A percentile compares a stretch with the other conserved stretches of the same genome.
These are phyloP conservation scores for Eurypyga helias DNA, from an alignment of 2,113 vertebrate genomes.

Conservation along the genomic window DNA sequence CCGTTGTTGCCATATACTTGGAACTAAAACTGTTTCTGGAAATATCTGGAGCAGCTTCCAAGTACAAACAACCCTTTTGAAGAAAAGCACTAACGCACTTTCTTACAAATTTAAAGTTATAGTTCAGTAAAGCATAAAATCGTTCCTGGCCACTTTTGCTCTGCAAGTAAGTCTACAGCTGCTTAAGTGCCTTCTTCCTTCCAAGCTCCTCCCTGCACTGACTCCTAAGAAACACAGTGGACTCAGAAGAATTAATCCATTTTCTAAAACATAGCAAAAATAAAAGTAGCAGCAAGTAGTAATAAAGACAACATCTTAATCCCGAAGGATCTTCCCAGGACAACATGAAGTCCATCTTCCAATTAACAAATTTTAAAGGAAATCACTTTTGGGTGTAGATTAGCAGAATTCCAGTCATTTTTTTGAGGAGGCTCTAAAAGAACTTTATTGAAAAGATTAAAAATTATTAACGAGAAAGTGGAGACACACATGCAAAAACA, in stretches of 20 bases:
- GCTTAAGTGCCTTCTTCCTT: background rate
- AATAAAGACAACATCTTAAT: background rate
- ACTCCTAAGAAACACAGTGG: conserved; percentile 10
- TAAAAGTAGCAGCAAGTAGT: background rate
- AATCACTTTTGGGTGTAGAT: background rate
- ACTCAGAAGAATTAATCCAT: background rate
- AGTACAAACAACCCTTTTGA: background rate
- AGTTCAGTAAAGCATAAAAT: background rate
- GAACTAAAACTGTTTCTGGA: background rate
- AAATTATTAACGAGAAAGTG: background rate
- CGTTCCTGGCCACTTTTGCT: background rate
- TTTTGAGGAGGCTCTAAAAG: background rate
- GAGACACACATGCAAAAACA: background rate
- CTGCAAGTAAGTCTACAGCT: conserved; percentile 20
- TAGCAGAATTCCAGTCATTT: background rate
- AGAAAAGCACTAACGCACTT: background rate
- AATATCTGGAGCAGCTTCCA: background rate
- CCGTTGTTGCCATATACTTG: background rate
- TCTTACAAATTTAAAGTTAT: background rate
- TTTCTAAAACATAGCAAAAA: background rate
- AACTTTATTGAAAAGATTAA: background rate
- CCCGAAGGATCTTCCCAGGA: background rate
- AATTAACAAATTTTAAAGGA: background rate
- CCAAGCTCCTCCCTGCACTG: background rate
- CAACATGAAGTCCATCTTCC: background rate